Evolutionary conservation across 2,113 vertebrate genomes (phyloP).

Genomic region (Micronycteris hirsuta): DNA sequence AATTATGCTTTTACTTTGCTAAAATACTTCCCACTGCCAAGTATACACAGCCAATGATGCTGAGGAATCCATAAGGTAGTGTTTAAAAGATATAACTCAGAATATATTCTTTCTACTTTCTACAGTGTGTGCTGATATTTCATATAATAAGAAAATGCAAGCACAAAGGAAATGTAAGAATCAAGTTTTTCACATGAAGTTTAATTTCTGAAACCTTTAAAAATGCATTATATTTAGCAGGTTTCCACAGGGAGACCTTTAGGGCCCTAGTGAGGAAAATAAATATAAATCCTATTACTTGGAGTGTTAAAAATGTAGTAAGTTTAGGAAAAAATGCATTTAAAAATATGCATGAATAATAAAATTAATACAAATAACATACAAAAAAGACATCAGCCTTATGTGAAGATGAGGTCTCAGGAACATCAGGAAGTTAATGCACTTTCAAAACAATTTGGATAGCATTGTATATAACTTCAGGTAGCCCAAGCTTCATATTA

Average conservation of each 20-base stretch:
- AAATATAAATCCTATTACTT: neutral
- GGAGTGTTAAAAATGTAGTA: neutral
- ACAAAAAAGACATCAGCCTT: neutral
- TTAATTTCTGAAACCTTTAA: neutral
- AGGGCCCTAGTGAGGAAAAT: neutral
- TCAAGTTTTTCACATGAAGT: neutral
- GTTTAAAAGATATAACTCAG: constrained; percentile 31
- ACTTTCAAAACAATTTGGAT: neutral
- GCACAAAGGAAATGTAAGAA: neutral
- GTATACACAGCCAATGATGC: neutral
- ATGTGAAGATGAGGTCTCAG: neutral
- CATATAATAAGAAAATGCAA: neutral
- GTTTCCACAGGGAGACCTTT: neutral
- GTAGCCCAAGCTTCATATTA: neutral
- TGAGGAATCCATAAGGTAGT: constrained; percentile 41
- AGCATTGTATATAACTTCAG: neutral
- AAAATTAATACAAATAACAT: neutral
- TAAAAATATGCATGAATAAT: neutral
- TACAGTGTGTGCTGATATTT: neutral
- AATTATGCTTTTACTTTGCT: constrained; percentile 54
- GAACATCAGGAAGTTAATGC: neutral
- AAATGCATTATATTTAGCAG: neutral
- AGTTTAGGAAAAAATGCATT: neutral
- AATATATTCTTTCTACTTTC: neutral
- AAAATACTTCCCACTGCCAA: constrained; percentile 57